These are phyloP conservation scores for Ammospiza nelsoni DNA, from an alignment of 2,113 vertebrate genomes.

Conservation along the genomic window DNA sequence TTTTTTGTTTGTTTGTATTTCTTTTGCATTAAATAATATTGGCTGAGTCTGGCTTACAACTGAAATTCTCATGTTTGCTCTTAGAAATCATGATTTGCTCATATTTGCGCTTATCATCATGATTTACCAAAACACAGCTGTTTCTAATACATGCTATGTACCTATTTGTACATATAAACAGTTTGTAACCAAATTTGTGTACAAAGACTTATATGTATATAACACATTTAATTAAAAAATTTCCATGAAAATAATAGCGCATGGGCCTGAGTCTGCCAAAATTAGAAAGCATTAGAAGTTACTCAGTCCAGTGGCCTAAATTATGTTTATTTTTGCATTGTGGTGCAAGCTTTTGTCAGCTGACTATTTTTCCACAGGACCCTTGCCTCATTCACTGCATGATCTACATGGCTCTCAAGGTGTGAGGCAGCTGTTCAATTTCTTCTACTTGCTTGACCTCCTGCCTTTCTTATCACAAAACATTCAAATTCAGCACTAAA, in stretches of 20 bases:
- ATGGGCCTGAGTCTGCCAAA: background rate
- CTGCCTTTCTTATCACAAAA: background rate
- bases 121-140: background rate
- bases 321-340: background rate
- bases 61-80: background rate
- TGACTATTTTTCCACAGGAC: background rate
- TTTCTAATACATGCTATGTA: background rate
- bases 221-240: background rate
- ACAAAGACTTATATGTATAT: accelerated
- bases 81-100: background rate
- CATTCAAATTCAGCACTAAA: background rate
- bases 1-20: background rate
- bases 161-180: background rate
- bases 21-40: background rate
- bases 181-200: background rate
- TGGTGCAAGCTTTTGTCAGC: background rate
- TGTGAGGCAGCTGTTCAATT: background rate
- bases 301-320: background rate
- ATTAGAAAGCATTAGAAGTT: background rate
- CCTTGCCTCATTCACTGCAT: background rate
- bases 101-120: background rate
- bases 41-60: background rate
- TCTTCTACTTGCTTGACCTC: background rate
- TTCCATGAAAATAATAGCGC: background rate
- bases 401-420: background rate